These are phyloP conservation scores for Pagetopsis macropterus DNA, from an alignment of 2,797 vertebrate genomes.

Conservation along the genomic window DNA sequence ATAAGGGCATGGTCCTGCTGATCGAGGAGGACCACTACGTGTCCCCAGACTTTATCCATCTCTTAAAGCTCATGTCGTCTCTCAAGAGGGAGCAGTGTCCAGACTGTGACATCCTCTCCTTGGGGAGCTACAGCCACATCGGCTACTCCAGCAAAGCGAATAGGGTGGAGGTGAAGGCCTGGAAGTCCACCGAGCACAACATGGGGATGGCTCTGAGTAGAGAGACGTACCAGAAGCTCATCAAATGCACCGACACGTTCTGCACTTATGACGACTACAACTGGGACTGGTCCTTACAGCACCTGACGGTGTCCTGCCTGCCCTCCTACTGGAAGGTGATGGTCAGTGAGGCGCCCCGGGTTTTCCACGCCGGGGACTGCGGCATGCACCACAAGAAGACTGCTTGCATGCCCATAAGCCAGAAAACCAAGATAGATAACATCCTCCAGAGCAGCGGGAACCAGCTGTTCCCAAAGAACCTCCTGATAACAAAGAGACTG, in stretches of 20 bases:
- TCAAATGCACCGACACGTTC: constrained; percentile 93
- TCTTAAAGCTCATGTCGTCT: constrained; percentile 88
- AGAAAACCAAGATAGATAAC: constrained; percentile 94
- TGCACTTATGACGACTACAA: constrained; percentile 99
- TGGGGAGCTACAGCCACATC: constrained; percentile 89
- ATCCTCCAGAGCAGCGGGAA: constrained; percentile 90
- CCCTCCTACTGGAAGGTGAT: constrained; percentile 96
- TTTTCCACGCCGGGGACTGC: constrained; percentile 97
- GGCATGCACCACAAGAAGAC: constrained; percentile 98
- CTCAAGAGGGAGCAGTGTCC: constrained; percentile 87
- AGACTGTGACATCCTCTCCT: constrained; percentile 92
- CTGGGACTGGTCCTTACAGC: constrained; percentile 99
- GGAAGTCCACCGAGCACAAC: constrained; percentile 99
- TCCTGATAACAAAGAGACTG: constrained; percentile 91
- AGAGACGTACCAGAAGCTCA: constrained; percentile 91
- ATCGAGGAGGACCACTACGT: constrained; percentile 97
- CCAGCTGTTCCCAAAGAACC: constrained; percentile 92
- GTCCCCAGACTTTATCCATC: constrained; percentile 92
- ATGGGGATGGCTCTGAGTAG: constrained; percentile 95
- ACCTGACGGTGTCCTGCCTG: constrained; percentile 94
- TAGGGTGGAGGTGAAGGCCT: constrained; percentile 94
- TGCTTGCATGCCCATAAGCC: constrained; percentile 89
- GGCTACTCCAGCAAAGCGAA: constrained; percentile 89
- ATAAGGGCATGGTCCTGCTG: constrained; percentile 89
- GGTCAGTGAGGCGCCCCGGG: constrained; percentile 91